Base-by-base conservation (phyloP, 2,797 vertebrate genomes). In the Uromys caudimaculatus region DNA sequence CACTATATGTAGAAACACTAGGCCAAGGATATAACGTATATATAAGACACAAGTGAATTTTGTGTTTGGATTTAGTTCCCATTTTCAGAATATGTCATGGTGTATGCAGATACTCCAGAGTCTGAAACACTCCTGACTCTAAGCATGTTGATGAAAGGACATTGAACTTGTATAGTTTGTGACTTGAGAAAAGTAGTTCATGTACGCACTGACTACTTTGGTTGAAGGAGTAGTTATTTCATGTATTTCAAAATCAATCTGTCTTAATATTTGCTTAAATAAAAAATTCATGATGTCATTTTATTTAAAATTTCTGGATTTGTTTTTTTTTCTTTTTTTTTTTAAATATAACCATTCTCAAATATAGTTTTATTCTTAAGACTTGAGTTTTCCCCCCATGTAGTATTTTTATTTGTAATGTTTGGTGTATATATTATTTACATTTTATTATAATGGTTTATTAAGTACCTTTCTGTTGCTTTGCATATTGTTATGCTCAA, bases 321-420 rank as follows among this genome's bases (percentile, higher is more conserved):
- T 93, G 83, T 94, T 44, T 6, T 44, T 95, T 94, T 89, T 35
- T 44, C 44, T 44, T 95, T 94, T 89, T 35, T 62, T 95, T 90
- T 50, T 41, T 91, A 78, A 47, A 60, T 56, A 69, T 38, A 92
- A 32, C 21, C 58, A 79, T 94, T 94, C 23, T 93, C 77, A 77
- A 13, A 67, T 77, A 58, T 69, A 56, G 24, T 73, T 96, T 97
- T 90, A 9, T 91, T 94, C 64, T 93, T 73, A 94, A 47, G 62
- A 79, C 78, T 87, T 91, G 60, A 60, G n/a, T 97, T 92, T 95
- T 94, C 77, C 29, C 32, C 38, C 50, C 16, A 8, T 60, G 44
- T 85, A 83, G 52, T 94, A 62, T 91, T 93, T 97, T 90, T 27
- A 86, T 82, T 91, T 87, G 60, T 24, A 73, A 1, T 92, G 73